Conservation (phyloP, 2,113 vertebrate species). For the Triplophysa siluroides region DNA sequence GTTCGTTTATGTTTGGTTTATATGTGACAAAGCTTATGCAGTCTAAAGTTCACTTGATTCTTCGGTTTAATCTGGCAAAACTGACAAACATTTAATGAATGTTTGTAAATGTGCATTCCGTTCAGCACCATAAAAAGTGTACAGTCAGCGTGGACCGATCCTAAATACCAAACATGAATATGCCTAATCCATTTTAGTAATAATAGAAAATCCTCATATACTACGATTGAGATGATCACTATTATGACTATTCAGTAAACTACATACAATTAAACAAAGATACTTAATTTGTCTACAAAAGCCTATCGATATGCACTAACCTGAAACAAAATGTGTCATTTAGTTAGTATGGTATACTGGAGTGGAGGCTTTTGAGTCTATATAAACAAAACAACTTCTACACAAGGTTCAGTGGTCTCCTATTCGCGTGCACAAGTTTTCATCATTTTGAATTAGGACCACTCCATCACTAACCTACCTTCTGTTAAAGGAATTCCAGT, state of each 20-base stretch:
- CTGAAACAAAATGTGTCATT: not conserved
- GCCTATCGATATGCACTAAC: not conserved
- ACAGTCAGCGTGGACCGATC: not conserved
- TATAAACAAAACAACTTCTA: not conserved
- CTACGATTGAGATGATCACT: no score
- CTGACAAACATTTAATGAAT: not conserved
- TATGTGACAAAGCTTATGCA: not conserved
- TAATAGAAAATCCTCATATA: no score
- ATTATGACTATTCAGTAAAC: not conserved
- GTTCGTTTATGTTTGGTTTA: not conserved
- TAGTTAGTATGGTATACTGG: not conserved
- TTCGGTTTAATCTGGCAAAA: not conserved
- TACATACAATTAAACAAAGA: not conserved
- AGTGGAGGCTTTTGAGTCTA: not conserved
- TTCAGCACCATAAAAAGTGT: not conserved
- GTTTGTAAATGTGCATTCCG: not conserved
- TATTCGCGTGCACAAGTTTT: not conserved
- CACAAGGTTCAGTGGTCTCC: not conserved
- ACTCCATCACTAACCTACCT: constrained; percentile 49
- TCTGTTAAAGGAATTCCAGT: constrained; percentile 64
- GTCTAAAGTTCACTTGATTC: not conserved
- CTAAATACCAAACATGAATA: no score
- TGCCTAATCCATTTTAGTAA: no score
- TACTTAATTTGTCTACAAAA: not conserved
- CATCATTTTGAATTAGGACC: not conserved